phyloP scores from a whole-genome alignment of 2,888 invertebrate species.

The Drosophila niveifrons region DNA sequence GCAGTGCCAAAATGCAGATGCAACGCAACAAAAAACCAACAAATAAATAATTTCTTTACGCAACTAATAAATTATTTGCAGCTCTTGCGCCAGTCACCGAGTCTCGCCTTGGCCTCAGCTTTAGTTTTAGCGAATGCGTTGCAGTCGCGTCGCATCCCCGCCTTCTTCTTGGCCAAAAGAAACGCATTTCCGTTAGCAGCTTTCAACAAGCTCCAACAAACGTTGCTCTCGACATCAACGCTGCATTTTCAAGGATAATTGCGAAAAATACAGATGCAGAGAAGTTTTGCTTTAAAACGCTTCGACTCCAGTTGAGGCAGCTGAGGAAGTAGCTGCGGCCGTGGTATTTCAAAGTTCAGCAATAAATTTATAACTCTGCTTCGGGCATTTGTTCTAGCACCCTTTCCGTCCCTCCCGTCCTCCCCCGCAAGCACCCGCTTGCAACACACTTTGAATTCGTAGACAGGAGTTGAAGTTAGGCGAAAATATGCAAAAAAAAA shows the following conservation, averaged over 20 bases:
- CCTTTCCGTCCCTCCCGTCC: not conserved
- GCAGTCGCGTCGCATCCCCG: conserved; percentile 22
- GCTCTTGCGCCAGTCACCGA: conserved; percentile 18
- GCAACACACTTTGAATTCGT: conserved; percentile 5
- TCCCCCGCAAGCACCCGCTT: not conserved
- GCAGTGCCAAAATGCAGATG: conserved; percentile 8
- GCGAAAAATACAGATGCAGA: conserved; percentile 58
- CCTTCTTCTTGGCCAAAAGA: not conserved
- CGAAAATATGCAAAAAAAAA: conserved; percentile 47
- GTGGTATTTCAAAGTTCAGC: conserved; percentile 77
- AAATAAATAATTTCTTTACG: conserved; percentile 73
- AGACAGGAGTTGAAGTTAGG: conserved; percentile 26
- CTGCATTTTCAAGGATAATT: conserved; percentile 75
- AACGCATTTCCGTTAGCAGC: conserved; percentile 57
- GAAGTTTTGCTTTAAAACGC: conserved; percentile 63
- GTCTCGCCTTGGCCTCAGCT: conserved; percentile 16
- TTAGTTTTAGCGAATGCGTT: conserved; percentile 8
- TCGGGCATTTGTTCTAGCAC: conserved; percentile 48
- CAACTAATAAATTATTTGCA: conserved; percentile 78
- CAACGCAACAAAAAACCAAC: conserved; percentile 21
- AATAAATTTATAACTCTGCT: conserved; percentile 72
- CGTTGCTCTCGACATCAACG: conserved; percentile 36
- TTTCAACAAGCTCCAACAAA: conserved; percentile 54
- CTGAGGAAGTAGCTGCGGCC: conserved; percentile 54
- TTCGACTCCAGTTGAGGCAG: conserved; percentile 1